Evolutionary conservation across 2,888 invertebrate genomes (phyloP), one percentile per base, ranked within the genome.

Genomic region (Hirtodrosophila trivittata): DNA sequence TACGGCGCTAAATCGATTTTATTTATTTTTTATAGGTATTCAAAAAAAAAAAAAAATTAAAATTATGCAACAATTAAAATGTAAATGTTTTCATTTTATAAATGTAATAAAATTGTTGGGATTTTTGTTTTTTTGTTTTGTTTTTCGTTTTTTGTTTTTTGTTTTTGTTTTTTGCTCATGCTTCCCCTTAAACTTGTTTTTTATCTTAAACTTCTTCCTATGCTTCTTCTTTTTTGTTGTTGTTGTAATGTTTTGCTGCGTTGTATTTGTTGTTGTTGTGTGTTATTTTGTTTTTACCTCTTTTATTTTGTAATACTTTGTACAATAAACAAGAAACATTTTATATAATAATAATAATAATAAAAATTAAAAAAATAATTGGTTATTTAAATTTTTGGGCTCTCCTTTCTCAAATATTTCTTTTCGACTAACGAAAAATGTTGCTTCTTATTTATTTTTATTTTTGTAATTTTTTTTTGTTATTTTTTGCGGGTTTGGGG

Each of bases 61-160:
- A 87, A 87, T 78, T 87, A 87, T 86, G 87, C 87, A 87, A 87
- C 87, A 87, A 87, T 88, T 87, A 76, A 83, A 83, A 86, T 77
- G 69, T 86, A 83, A 86, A 71, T 72, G 71, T 82, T 75, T 77
- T 73, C 67, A 83, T 82, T 86, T 86, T 81, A 87, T 86, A 86
- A 86, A 82, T 87, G 77, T 87, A 86, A 74, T 82, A 86, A 87
- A 77, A 85, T 87, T 83, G 87, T 82, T 82, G 85, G 86, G 84
- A 75, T 86, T 76, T 75, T 52, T 52, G 46, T 52, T 50, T 30
- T 25, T 12, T 43, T 55, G 16, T 46, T 16, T 38, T 4, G 25
- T 25, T 25, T 28, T 28, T 28, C 5, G 28, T 28, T 13, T 45
- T 55, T 16, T 42, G 12, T 39, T 57, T 21, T 28, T 32, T 26